Percentiles rank a stretch among this genome's conserved stretches.
Evolutionary conservation across 2,113 vertebrate species (phyloP).

Genomic region (Anolis carolinensis): DNA sequence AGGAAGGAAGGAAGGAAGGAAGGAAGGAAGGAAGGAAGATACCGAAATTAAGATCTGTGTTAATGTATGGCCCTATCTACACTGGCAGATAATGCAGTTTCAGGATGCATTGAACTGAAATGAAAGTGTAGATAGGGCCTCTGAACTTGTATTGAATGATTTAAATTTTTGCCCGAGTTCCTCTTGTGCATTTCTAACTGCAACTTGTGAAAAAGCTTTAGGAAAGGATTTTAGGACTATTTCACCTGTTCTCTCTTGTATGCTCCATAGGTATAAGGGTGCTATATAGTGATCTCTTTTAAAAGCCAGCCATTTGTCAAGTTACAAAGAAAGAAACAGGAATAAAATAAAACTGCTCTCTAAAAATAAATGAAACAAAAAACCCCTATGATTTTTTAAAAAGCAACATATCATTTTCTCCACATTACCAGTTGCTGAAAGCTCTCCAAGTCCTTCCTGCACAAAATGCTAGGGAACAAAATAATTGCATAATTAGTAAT

Average conservation of each 20-base stretch:
- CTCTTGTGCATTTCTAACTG: background rate
- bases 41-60: too few species aligned
- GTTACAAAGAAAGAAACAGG: background rate
- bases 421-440: constrained; percentile 74
- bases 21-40: too few species aligned
- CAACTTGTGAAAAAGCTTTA: background rate
- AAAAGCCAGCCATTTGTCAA: background rate
- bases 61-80: too few species aligned
- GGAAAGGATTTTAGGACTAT: background rate
- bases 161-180: background rate
- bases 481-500: constrained; percentile 78
- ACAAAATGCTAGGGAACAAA: constrained; percentile 60
- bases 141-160: too few species aligned
- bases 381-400: constrained; percentile 64
- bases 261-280: background rate
- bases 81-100: background rate
- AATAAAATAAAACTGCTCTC: constrained; percentile 66
- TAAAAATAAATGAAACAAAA: constrained; percentile 68
- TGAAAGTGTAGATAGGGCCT: too few species aligned
- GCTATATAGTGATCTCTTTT: background rate
- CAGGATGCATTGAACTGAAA: too few species aligned
- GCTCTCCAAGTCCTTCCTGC: constrained; percentile 71
- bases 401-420: constrained; percentile 69
- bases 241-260: background rate
- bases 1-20: too few species aligned